Conservation (phyloP, 2,888 invertebrate species). For the Scrobipalpa atriplicella region DNA sequence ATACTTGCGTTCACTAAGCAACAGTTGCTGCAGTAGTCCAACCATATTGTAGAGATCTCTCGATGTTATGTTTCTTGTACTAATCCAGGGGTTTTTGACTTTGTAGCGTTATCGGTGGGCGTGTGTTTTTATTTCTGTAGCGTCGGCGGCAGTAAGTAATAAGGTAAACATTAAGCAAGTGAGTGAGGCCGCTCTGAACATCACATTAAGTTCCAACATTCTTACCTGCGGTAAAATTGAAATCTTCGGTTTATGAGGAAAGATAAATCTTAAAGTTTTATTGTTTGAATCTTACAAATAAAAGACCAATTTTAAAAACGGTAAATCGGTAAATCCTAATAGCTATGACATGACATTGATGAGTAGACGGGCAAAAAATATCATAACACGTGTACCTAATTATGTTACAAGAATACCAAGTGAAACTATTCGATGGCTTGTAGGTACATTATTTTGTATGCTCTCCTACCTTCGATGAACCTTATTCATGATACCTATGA, state of each 20-base stretch:
- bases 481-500: neutral
- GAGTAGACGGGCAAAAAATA: too few relatives aligned
- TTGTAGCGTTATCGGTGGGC: slow-evolving; percentile 56
- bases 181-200: slow-evolving; percentile 59
- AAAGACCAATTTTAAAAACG: neutral
- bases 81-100: slow-evolving; percentile 46
- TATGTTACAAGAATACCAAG: too few relatives aligned
- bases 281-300: neutral
- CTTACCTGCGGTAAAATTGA: neutral
- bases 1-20: slow-evolving; percentile 49
- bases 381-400: too few relatives aligned
- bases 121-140: slow-evolving; percentile 70
- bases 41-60: slow-evolving; percentile 53
- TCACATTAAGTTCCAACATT: slow-evolving; percentile 32
- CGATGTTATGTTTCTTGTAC: slow-evolving; percentile 41
- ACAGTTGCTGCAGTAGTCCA: slow-evolving; percentile 51
- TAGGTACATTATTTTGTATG: neutral
- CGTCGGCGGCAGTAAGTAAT: slow-evolving; percentile 73
- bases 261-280: neutral
- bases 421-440: neutral
- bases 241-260: slow-evolving; percentile 4
- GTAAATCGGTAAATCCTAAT: too few relatives aligned
- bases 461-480: neutral
- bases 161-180: slow-evolving; percentile 74
- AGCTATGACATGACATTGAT: too few relatives aligned